Percentiles rank a stretch among this genome's conserved stretches.
Evolutionary conservation across 2,797 vertebrate genomes (phyloP).

Genomic region (Micropoecilia bifurca): DNA sequence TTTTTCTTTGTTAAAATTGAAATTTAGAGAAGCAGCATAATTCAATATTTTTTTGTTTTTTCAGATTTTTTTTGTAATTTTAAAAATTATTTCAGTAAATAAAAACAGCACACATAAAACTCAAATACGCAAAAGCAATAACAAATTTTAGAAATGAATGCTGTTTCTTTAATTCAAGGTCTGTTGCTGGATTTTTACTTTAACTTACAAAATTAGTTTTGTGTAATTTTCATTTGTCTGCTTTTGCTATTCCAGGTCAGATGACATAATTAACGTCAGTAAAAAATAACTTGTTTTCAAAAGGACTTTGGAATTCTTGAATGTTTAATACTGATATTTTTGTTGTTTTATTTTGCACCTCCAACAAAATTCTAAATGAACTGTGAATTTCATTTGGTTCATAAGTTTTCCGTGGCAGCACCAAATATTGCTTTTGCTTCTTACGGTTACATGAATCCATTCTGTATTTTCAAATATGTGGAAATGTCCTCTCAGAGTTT

Average conservation of each 20-base stretch:
- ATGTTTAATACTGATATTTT: not conserved
- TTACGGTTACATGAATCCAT: not conserved
- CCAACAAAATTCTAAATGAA: constrained; percentile 12
- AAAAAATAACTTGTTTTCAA: not conserved
- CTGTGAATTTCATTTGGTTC: not conserved
- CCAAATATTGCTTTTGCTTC: not conserved
- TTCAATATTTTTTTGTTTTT: constrained; percentile 20
- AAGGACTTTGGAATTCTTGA: constrained; percentile 13
- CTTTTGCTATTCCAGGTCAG: constrained; percentile 24
- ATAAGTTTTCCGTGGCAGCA: not conserved
- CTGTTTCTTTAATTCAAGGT: not conserved
- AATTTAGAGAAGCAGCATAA: constrained; percentile 38
- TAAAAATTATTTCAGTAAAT: constrained; percentile 33
- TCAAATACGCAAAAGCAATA: not conserved
- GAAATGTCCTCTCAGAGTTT: not conserved
- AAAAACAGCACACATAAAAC: not conserved
- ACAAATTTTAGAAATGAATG: not conserved
- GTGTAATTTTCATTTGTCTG: not conserved
- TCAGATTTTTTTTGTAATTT: constrained; percentile 10
- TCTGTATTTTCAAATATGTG: not conserved
- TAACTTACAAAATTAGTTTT: not conserved
- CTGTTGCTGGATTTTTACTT: not conserved
- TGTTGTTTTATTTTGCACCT: not conserved
- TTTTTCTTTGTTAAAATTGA: constrained; percentile 56
- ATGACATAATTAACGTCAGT: constrained; percentile 51